These are phyloP conservation scores for Engystomops pustulosus DNA, from an alignment of 2,113 vertebrate genomes.

Conservation along the genomic window DNA sequence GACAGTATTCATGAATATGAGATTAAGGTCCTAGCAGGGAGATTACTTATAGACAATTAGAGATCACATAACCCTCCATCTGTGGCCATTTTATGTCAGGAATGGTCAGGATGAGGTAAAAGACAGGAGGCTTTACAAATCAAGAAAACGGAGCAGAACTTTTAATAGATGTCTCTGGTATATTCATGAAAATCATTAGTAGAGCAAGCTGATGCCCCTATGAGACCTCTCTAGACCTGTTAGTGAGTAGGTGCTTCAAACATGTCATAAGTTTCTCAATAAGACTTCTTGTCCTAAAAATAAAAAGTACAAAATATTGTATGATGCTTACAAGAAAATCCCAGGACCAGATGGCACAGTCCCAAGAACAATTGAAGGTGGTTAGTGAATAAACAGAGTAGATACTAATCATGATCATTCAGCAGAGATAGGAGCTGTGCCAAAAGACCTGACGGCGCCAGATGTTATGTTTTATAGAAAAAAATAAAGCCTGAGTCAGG, in stretches of 20 bases:
- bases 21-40: too few species aligned
- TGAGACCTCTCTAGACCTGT: conserved; percentile 16
- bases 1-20: too few species aligned
- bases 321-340: conserved; percentile 41
- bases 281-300: neutral
- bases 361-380: conserved; percentile 60
- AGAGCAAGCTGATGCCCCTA: neutral
- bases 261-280: conserved; percentile 33
- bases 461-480: conserved; percentile 54
- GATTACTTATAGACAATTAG: too few species aligned
- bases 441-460: conserved; percentile 54
- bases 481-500: conserved; percentile 47
- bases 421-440: conserved; percentile 39
- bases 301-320: conserved; percentile 24
- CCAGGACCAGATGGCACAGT: conserved; percentile 50
- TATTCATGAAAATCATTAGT: neutral
- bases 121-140: too few species aligned
- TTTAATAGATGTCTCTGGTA: neutral
- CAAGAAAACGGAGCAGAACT: too few species aligned
- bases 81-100: too few species aligned
- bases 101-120: too few species aligned
- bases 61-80: too few species aligned
- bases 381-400: conserved; percentile 57
- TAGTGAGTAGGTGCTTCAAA: conserved; percentile 23
- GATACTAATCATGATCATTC: conserved; percentile 60